A percentile compares a stretch with the other conserved stretches of the same genome.
phyloP scores from a whole-genome alignment of 2,797 vertebrate genomes.

The Malacoctenus gilli region DNA sequence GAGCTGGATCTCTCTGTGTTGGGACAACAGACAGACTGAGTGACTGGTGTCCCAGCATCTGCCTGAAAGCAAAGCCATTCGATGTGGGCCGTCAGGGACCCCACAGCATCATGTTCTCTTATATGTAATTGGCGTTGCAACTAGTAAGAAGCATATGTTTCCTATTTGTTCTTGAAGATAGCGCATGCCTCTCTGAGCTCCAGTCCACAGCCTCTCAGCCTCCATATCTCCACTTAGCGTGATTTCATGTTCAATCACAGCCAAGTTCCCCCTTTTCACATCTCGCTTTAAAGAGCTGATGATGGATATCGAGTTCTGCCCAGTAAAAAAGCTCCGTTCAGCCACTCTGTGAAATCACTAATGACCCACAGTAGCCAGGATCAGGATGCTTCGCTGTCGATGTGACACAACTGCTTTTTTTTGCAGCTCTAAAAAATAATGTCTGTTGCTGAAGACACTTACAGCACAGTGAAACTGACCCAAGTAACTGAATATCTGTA shows the following conservation, averaged over 20 bases:
- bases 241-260: conserved; percentile 30
- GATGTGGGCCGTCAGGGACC: neutral
- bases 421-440: conserved; percentile 35
- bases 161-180: conserved; percentile 16
- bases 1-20: no score
- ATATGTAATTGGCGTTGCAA: neutral
- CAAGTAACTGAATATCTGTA: conserved; percentile 8
- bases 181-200: conserved; percentile 14
- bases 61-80: conserved; percentile 16
- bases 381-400: conserved; percentile 40
- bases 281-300: conserved; percentile 36
- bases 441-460: conserved; percentile 9
- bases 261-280: conserved; percentile 46
- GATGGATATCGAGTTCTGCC: conserved; percentile 41
- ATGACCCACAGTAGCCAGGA: conserved; percentile 43
- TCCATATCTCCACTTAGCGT: conserved; percentile 37
- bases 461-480: conserved; percentile 4
- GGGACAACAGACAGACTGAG: neutral
- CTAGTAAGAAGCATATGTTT: neutral
- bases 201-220: conserved; percentile 20
- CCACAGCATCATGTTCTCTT: neutral
- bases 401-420: conserved; percentile 32
- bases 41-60: neutral
- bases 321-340: conserved; percentile 54
- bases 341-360: conserved; percentile 32